Percentiles rank a stretch among this genome's conserved stretches.
phyloP scores from a whole-genome alignment of 2,888 invertebrate species.

The Petrolisthes manimaculis region DNA sequence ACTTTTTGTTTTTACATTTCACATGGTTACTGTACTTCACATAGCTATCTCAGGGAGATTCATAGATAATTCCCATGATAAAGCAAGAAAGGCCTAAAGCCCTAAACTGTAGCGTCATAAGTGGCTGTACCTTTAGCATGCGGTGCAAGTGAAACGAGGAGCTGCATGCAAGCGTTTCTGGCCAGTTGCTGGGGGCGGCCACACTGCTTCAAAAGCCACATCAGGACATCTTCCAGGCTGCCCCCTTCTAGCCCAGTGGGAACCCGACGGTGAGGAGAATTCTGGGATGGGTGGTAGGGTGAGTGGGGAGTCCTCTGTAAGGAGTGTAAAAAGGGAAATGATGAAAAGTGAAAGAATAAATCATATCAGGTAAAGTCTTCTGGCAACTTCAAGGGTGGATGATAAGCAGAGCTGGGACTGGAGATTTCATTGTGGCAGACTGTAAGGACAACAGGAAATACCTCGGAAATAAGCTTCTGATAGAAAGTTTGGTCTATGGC shows the following conservation, averaged over 20 bases:
- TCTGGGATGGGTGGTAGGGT: conserved; percentile 11
- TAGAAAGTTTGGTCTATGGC: too few relatives aligned
- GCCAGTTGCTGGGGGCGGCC: conserved; percentile 46
- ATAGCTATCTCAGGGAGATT: too few relatives aligned
- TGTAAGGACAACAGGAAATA: too few relatives aligned
- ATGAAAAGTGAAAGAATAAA: neutral
- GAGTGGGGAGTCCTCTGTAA: neutral
- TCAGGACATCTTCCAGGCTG: conserved; percentile 30
- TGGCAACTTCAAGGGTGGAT: too few relatives aligned
- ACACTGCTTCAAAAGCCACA: conserved; percentile 51
- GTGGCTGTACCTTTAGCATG: conserved; percentile 38
- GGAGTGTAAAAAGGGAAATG: neutral
- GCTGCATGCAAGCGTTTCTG: conserved; percentile 52
- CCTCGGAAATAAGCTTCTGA: too few relatives aligned
- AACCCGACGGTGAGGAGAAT: conserved; percentile 31
- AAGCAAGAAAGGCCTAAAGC: too few relatives aligned
- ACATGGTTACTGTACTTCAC: too few relatives aligned
- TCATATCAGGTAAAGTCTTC: neutral
- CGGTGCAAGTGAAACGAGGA: conserved; percentile 47
- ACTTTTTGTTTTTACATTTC: too few relatives aligned
- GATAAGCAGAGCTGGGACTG: too few relatives aligned
- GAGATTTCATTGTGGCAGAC: too few relatives aligned
- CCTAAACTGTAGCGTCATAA: neutral
- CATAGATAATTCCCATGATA: too few relatives aligned
- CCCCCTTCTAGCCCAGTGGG: conserved; percentile 32